Conservation (phyloP, 1,140 invertebrate genomes). For the Lasaia peninsularis region DNA sequence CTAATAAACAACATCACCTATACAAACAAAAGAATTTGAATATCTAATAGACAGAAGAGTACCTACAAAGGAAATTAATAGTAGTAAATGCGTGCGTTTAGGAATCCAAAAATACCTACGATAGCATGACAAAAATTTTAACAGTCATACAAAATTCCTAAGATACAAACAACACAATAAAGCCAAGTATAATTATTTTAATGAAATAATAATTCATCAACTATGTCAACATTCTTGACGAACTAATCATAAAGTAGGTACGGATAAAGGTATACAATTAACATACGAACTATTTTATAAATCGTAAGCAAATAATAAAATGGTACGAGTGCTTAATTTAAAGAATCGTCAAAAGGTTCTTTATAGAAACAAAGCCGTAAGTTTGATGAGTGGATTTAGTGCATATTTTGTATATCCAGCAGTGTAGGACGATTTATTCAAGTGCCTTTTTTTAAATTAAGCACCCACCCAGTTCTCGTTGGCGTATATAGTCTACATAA, state of each 20-base stretch:
- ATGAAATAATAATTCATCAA: slow-evolving; percentile 12
- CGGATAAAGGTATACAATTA: background rate
- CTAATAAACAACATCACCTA: background rate
- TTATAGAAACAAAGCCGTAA: slow-evolving; percentile 18
- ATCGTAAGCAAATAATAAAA: slow-evolving; percentile 56
- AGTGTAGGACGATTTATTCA: slow-evolving; percentile 16
- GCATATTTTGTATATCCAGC: slow-evolving; percentile 1
- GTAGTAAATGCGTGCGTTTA: slow-evolving; percentile 3
- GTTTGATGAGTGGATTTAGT: slow-evolving; percentile 17
- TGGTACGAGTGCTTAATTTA: slow-evolving; percentile 64
- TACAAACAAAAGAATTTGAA: background rate
- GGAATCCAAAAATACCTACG: slow-evolving; percentile 4
- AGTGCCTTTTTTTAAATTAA: slow-evolving; percentile 60
- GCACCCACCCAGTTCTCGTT: slow-evolving; percentile 73
- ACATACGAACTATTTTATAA: slow-evolving; percentile 24
- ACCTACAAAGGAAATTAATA: background rate
- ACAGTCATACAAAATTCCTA: slow-evolving; percentile 12
- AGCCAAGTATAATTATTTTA: slow-evolving; percentile 11
- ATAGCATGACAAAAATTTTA: slow-evolving; percentile 10
- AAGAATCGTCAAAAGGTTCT: slow-evolving; percentile 49
- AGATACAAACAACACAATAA: slow-evolving; percentile 17
- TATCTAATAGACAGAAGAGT: background rate
- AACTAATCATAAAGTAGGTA: slow-evolving; percentile 1
- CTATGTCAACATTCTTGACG: background rate
- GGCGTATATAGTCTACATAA: slow-evolving; percentile 71